Evolutionary conservation across 2,888 invertebrate genomes (phyloP).

Genomic region (Trimorus sp.): DNA sequence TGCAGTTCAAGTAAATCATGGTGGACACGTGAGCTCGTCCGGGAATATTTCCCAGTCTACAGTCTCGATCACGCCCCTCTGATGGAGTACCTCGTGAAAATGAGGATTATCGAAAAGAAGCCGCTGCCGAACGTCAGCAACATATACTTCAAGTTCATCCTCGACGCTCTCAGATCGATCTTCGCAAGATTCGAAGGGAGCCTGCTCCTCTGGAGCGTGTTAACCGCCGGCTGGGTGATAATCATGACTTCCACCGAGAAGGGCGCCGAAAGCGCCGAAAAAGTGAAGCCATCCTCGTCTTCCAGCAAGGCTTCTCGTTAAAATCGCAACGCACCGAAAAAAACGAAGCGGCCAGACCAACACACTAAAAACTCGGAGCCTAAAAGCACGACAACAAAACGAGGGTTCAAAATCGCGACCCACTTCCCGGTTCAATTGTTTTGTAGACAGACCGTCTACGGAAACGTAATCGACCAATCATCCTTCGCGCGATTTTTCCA

Average conservation of each 20-base stretch:
- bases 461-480: no score
- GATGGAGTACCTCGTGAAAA: conserved; percentile 84
- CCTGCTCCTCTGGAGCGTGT: conserved; percentile 83
- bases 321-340: no score
- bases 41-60: conserved; percentile 85
- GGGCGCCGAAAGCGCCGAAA: conserved; percentile 5
- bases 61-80: conserved; percentile 84
- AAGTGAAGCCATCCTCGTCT: conserved; percentile 21
- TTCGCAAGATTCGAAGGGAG: conserved; percentile 83
- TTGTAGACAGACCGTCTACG: no score
- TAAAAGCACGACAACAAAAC: no score
- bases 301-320: conserved; percentile 12
- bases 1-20: conserved; percentile 75
- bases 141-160: conserved; percentile 80
- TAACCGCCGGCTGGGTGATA: conserved; percentile 84
- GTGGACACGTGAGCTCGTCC: conserved; percentile 84
- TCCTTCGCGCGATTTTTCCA: no score
- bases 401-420: no score
- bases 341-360: no score
- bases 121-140: conserved; percentile 78
- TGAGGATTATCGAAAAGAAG: conserved; percentile 82
- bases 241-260: conserved; percentile 78
- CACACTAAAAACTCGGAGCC: no score
- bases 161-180: conserved; percentile 82
- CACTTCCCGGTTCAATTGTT: no score